Conservation (phyloP, 2,113 vertebrate genomes). For the Bostrychus sinensis region DNA sequence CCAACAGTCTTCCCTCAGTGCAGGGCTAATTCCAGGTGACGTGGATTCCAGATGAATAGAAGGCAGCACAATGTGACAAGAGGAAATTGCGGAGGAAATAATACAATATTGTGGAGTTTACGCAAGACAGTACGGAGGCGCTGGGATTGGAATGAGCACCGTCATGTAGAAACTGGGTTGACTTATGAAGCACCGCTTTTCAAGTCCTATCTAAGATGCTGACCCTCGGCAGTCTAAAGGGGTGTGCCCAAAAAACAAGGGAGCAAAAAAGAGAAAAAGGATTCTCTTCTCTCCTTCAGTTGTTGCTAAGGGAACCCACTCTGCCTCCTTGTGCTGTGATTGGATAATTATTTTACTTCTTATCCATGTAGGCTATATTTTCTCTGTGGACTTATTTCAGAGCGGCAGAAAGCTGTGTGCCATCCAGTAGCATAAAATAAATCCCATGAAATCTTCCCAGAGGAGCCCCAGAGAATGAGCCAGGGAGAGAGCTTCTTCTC, state of each 20-base stretch:
- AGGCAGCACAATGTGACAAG: constrained; percentile 59
- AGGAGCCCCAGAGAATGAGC: constrained; percentile 57
- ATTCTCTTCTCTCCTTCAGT: constrained; percentile 74
- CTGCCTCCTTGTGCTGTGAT: constrained; percentile 75
- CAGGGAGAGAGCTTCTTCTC: constrained; percentile 51
- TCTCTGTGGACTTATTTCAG: constrained; percentile 67
- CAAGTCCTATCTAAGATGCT: constrained; percentile 55
- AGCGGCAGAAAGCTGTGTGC: constrained; percentile 57
- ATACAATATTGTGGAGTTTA: constrained; percentile 53
- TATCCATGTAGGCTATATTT: constrained; percentile 68
- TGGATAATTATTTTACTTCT: constrained; percentile 78
- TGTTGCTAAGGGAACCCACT: constrained; percentile 79
- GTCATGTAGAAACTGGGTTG: constrained; percentile 55
- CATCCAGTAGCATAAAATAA: constrained; percentile 74
- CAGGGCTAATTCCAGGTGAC: constrained; percentile 67
- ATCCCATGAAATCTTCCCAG: constrained; percentile 71
- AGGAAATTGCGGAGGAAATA: constrained; percentile 51
- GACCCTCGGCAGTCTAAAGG: constrained; percentile 68
- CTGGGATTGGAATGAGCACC: constrained; percentile 36
- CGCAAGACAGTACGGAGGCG: constrained; percentile 46
- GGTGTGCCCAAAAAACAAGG: constrained; percentile 71
- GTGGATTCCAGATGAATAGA: constrained; percentile 56
- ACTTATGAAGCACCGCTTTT: constrained; percentile 45
- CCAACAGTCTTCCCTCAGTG: constrained; percentile 44
- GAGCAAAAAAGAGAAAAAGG: constrained; percentile 58